Conservation (phyloP, 2,797 vertebrate species). For the Tarsius wallacei region DNA sequence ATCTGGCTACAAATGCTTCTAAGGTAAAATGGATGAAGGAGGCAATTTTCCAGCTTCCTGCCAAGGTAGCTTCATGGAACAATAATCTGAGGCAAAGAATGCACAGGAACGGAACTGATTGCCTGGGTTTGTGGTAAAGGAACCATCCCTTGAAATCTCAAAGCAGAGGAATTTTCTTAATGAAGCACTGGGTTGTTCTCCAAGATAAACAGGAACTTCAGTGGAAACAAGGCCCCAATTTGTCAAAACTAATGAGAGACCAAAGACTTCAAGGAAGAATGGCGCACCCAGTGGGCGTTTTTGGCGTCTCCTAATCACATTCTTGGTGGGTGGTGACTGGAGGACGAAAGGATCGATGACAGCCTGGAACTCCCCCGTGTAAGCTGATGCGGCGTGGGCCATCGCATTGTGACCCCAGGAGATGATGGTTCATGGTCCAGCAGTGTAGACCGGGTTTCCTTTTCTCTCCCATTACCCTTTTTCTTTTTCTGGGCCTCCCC, state of each 20-base stretch:
- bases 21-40: conserved; percentile 79
- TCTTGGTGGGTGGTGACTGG: conserved; percentile 58
- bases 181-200: conserved; percentile 43
- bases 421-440: neutral
- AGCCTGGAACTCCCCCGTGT: neutral
- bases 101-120: conserved; percentile 72
- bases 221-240: conserved; percentile 56
- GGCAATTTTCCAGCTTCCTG: conserved; percentile 84
- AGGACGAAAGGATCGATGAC: neutral
- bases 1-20: conserved; percentile 68
- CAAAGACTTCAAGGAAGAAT: conserved; percentile 63
- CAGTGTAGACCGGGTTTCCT: conserved; percentile 43
- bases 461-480: neutral
- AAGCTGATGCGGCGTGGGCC: neutral
- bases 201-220: conserved; percentile 72
- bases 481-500: too few relatives aligned
- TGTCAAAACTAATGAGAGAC: conserved; percentile 74
- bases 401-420: conserved; percentile 29
- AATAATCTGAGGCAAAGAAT: conserved; percentile 74
- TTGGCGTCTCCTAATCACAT: conserved; percentile 54
- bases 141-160: conserved; percentile 33
- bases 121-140: conserved; percentile 64
- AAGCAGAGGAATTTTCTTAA: conserved; percentile 70
- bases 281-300: neutral
- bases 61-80: conserved; percentile 81